Percentiles rank a stretch among this genome's conserved stretches.
These are phyloP conservation scores for Pipistrellus pygmaeus DNA, from an alignment of 2,797 vertebrate genomes.

Conservation along the genomic window DNA sequence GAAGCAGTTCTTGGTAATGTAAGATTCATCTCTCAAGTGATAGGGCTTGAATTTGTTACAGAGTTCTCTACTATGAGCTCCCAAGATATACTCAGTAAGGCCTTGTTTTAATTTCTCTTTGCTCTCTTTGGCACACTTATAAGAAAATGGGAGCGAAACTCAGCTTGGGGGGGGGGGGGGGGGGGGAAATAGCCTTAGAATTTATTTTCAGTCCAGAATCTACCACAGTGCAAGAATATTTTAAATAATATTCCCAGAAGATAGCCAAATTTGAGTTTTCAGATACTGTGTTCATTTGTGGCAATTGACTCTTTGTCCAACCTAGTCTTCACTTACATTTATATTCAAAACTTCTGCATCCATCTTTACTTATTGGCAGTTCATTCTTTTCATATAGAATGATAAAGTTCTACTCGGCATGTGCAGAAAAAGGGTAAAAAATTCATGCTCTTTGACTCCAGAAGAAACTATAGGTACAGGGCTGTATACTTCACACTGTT, in stretches of 20 bases:
- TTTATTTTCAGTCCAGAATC: constrained; percentile 23
- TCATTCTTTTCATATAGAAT: constrained; percentile 18
- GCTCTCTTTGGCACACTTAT: neutral
- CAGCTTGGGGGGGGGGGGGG: neutral
- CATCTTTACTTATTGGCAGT: neutral
- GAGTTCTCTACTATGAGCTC: neutral
- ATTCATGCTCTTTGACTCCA: neutral
- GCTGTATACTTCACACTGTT: neutral
- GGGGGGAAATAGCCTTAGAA: neutral
- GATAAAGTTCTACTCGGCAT: neutral
- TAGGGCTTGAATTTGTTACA: constrained; percentile 41
- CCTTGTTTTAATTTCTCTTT: constrained; percentile 57
- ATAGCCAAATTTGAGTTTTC: constrained; percentile 32
- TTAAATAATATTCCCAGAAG: neutral
- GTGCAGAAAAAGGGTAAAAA: neutral
- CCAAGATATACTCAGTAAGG: neutral
- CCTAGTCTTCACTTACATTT: neutral
- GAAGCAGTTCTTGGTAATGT: constrained; percentile 52
- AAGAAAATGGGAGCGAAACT: constrained; percentile 25
- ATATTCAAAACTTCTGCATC: neutral
- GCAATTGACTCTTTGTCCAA: neutral
- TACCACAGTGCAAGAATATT: neutral
- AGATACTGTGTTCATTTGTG: constrained; percentile 31
- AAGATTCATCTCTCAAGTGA: constrained; percentile 41
- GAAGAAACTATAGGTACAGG: neutral